These are phyloP conservation scores for Brachionus calyciflorus DNA, from an alignment of 1,140 invertebrate genomes.

Conservation along the genomic window DNA sequence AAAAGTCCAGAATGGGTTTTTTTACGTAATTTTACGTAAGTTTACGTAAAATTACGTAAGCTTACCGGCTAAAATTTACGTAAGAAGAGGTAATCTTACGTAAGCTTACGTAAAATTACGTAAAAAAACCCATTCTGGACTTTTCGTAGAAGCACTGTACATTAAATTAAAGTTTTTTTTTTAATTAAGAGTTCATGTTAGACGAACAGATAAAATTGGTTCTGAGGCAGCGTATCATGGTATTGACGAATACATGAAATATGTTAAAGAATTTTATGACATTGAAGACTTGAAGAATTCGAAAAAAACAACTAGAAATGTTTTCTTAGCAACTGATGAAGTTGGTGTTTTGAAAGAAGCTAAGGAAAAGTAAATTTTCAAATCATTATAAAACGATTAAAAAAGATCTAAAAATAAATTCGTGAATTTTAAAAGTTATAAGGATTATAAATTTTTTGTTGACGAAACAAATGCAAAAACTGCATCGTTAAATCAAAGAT, in stretches of 20 bases:
- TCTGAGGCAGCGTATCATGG: slow-evolving; percentile 92
- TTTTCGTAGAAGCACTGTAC: background rate
- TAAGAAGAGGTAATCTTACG: too few relatives aligned
- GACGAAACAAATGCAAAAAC: slow-evolving; percentile 75
- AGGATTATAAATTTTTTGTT: slow-evolving; percentile 75
- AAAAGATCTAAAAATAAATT: too few relatives aligned
- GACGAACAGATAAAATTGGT: slow-evolving; percentile 97
- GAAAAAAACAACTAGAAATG: slow-evolving; percentile 67
- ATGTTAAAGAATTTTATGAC: slow-evolving; percentile 81
- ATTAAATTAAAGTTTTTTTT: background rate
- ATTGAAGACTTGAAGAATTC: slow-evolving; percentile 67
- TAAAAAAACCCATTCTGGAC: too few relatives aligned
- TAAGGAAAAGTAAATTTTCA: slow-evolving; percentile 61
- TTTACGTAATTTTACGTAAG: too few relatives aligned
- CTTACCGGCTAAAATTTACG: too few relatives aligned
- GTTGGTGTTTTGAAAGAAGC: slow-evolving; percentile 64
- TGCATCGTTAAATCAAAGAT: slow-evolving; percentile 80
- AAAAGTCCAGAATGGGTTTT: background rate
- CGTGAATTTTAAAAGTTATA: slow-evolving; percentile 67
- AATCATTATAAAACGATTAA: too few relatives aligned
- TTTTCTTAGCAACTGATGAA: slow-evolving; percentile 86
- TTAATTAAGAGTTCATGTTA: slow-evolving; percentile 73
- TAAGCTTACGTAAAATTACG: too few relatives aligned
- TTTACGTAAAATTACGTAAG: too few relatives aligned
- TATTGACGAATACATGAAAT: slow-evolving; percentile 90